These are phyloP conservation scores for Papilio helenus DNA, from an alignment of 1,140 invertebrate genomes.

Conservation along the genomic window DNA sequence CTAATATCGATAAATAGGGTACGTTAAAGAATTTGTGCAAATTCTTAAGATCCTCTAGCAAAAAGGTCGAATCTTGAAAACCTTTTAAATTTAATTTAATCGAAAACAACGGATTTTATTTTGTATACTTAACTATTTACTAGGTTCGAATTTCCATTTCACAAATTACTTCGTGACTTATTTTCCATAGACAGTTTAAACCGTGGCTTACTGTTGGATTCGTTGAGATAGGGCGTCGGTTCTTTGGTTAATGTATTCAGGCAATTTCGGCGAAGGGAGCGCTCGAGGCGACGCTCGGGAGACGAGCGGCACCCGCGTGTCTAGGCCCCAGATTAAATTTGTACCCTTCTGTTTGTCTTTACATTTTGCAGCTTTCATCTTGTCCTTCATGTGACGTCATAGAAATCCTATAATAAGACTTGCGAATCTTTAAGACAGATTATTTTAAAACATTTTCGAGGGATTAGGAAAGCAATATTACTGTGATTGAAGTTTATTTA, in stretches of 20 bases:
- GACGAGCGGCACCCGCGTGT: constrained; percentile 53
- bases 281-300: constrained; percentile 53
- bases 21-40: too few species aligned
- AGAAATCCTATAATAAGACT: not conserved
- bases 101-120: not conserved
- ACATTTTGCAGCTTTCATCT: constrained; percentile 52
- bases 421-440: not conserved
- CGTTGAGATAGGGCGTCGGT: constrained; percentile 66
- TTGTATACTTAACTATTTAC: not conserved
- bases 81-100: not conserved
- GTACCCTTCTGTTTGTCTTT: constrained; percentile 66
- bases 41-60: too few species aligned
- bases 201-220: constrained; percentile 41
- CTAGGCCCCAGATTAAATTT: constrained; percentile 70
- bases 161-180: constrained; percentile 32
- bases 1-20: too few species aligned
- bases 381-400: not conserved
- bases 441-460: not conserved
- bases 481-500: constrained; percentile 4
- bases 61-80: not conserved
- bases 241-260: constrained; percentile 73
- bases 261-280: constrained; percentile 65
- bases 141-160: constrained; percentile 27
- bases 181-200: constrained; percentile 38
- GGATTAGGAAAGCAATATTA: not conserved